These are phyloP conservation scores for Vidua macroura DNA, from an alignment of 2,113 vertebrate species.

Conservation along the genomic window DNA sequence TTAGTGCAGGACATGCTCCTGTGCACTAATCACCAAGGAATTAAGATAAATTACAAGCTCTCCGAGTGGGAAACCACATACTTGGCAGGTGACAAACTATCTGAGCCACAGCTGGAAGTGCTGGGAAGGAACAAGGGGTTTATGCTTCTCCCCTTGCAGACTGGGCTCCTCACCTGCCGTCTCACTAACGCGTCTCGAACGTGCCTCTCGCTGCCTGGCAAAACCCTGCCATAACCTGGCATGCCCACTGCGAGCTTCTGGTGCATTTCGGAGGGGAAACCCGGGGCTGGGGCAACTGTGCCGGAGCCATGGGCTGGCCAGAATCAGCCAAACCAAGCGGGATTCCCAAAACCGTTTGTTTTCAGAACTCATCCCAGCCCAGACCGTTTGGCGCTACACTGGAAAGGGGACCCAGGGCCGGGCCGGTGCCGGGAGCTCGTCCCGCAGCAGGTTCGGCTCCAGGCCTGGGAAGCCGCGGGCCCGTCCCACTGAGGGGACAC, in stretches of 20 bases:
- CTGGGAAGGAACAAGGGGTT: fast-evolving
- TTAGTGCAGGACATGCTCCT: fast-evolving
- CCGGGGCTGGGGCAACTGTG: neutral
- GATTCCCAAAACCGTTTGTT: neutral
- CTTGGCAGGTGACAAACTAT: fast-evolving
- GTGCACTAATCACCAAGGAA: neutral
- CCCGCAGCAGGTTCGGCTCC: neutral
- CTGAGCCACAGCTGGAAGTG: neutral
- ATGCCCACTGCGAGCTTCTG: fast-evolving
- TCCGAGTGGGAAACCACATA: fast-evolving
- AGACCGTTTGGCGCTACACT: no score
- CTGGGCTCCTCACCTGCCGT: neutral
- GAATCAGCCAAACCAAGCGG: neutral
- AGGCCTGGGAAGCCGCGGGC: neutral
- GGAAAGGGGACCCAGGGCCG: no score
- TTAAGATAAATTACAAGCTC: neutral
- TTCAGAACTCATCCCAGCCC: neutral
- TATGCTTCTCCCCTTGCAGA: neutral
- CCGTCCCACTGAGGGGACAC: neutral
- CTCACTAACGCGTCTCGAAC: no score
- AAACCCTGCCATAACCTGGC: fast-evolving
- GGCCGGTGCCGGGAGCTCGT: neutral
- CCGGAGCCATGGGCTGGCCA: neutral
- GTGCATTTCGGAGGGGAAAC: neutral
- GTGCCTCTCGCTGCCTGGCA: neutral